These are phyloP conservation scores for Phacellophora camtschatica DNA, from an alignment of 30 jellyfish, hydroid and myxozoan species.

Conservation along the genomic window DNA sequence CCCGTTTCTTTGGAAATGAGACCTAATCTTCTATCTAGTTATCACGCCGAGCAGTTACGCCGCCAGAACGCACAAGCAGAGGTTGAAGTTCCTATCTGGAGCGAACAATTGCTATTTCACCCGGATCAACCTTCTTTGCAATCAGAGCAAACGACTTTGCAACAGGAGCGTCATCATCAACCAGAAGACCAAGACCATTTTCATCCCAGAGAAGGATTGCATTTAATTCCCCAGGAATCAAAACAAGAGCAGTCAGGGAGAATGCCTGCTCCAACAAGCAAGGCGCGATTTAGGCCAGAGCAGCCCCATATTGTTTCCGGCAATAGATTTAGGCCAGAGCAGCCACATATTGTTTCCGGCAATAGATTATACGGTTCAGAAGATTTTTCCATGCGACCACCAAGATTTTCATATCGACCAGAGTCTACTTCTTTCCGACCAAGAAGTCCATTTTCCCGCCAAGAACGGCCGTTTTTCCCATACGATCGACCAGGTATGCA, in stretches of 20 bases:
- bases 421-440: neutral
- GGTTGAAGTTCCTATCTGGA: neutral
- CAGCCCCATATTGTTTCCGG: conserved; percentile 6
- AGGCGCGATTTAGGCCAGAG: conserved; percentile 4
- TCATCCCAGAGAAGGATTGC: neutral
- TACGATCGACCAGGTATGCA: conserved; percentile 11
- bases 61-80: neutral
- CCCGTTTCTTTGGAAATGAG: conserved; percentile 14
- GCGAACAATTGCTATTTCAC: neutral
- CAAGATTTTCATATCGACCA: neutral
- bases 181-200: neutral
- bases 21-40: neutral
- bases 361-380: conserved; percentile 3
- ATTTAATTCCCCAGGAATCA: neutral
- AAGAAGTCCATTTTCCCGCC: neutral
- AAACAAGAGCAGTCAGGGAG: neutral
- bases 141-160: neutral
- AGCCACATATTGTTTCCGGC: neutral
- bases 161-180: neutral
- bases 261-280: neutral
- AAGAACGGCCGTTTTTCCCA: conserved; percentile 12
- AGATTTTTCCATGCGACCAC: conserved; percentile 3
- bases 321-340: conserved; percentile 10
- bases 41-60: neutral
- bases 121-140: neutral